A percentile compares a stretch with the other conserved stretches of the same genome.
These are phyloP conservation scores for Laticauda laticaudata DNA, from an alignment of 2,113 vertebrate genomes.

Conservation along the genomic window DNA sequence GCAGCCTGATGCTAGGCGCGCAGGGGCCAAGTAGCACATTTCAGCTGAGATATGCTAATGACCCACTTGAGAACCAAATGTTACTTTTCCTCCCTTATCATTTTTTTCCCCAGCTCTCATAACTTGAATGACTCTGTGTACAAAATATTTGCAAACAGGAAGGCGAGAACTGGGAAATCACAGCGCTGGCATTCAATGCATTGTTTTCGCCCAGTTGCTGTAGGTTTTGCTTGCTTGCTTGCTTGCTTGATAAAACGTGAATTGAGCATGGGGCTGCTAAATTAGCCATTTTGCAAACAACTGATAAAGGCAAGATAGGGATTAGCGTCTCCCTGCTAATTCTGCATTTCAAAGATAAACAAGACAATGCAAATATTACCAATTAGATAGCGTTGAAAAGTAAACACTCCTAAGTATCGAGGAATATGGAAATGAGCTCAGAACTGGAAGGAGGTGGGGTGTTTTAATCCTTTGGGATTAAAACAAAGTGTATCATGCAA, in stretches of 20 bases:
- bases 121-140: not conserved
- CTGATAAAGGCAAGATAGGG: slow-evolving; percentile 22
- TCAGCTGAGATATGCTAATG: not conserved
- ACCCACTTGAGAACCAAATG: not conserved
- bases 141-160: slow-evolving; percentile 36
- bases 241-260: slow-evolving; percentile 9
- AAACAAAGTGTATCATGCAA: not conserved
- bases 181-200: not conserved
- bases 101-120: not conserved
- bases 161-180: slow-evolving; percentile 32
- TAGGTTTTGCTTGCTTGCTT: not conserved
- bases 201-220: not conserved
- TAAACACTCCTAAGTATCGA: slow-evolving; percentile 32
- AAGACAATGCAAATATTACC: slow-evolving; percentile 23
- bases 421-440: not conserved
- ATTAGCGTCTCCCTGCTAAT: slow-evolving; percentile 40
- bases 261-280: slow-evolving; percentile 13
- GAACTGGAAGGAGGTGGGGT: not conserved
- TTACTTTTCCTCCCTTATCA: not conserved
- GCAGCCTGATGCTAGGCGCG: fast-evolving
- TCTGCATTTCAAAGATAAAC: slow-evolving; percentile 35
- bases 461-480: not conserved
- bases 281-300: slow-evolving; percentile 31
- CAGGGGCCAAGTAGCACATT: not conserved
- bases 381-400: slow-evolving; percentile 32